Conservation (phyloP, 1,140 invertebrate genomes). For the Bathynomus jamesi region DNA sequence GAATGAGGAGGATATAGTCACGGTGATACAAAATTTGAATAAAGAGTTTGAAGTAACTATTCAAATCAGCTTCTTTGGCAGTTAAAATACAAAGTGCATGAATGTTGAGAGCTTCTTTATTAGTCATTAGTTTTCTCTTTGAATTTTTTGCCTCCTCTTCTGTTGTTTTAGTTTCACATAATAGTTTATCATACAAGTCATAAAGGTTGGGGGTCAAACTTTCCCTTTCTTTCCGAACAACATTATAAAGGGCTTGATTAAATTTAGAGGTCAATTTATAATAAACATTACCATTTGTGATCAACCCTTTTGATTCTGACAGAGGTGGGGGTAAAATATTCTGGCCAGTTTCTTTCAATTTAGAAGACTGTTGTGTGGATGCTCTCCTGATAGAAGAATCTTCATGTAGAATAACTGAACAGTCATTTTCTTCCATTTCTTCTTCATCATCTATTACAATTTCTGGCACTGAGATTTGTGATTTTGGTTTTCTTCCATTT, state of each 20-base stretch:
- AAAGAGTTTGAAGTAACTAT: not conserved
- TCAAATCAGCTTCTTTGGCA: not conserved
- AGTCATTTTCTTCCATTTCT: not conserved
- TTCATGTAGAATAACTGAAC: not conserved
- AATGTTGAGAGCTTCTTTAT: not conserved
- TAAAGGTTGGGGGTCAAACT: not conserved
- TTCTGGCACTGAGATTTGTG: too few relatives aligned
- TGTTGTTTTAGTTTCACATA: not conserved
- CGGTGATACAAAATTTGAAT: not conserved
- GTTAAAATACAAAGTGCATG: not conserved
- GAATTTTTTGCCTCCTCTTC: not conserved
- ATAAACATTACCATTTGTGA: not conserved
- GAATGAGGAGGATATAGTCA: not conserved
- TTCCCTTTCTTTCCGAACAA: not conserved
- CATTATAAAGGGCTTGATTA: not conserved
- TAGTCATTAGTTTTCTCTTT: not conserved
- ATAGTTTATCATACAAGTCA: not conserved
- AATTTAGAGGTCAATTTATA: not conserved
- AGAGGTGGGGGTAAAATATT: not conserved
- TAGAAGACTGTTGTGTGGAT: too few relatives aligned
- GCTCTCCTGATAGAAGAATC: too few relatives aligned
- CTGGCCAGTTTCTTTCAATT: not conserved
- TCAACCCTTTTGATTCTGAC: not conserved
- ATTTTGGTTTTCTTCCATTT: too few relatives aligned
- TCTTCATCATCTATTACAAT: not conserved